Conservation (phyloP, 2,113 vertebrate species). For the Sialia sialis region DNA sequence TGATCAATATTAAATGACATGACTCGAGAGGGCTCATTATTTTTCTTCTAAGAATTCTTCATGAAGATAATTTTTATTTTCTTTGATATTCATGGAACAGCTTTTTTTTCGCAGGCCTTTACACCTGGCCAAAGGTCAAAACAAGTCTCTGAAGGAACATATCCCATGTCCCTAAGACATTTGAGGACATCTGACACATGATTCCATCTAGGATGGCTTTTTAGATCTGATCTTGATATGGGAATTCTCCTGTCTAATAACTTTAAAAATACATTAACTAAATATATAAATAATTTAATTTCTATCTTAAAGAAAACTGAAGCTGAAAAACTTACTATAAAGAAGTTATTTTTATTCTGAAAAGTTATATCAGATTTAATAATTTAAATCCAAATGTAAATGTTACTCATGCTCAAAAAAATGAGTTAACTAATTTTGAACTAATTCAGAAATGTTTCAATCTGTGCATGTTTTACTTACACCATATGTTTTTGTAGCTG, state of each 20-base stretch:
- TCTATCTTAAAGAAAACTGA: neutral
- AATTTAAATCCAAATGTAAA: constrained; percentile 28
- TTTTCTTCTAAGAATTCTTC: neutral
- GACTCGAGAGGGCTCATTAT: neutral
- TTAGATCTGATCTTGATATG: neutral
- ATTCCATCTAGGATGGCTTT: neutral
- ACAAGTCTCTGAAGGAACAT: neutral
- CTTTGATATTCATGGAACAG: neutral
- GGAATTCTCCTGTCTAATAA: neutral
- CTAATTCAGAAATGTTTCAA: constrained; percentile 38
- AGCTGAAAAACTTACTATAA: neutral
- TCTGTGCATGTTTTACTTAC: constrained; percentile 50
- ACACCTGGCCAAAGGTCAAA: neutral
- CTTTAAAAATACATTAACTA: neutral
- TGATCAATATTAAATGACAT: neutral
- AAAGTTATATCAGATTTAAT: neutral
- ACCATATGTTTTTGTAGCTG: constrained; percentile 10
- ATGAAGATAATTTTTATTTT: neutral
- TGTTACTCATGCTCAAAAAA: neutral
- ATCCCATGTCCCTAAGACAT: neutral
- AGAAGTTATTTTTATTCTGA: neutral
- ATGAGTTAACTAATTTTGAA: neutral
- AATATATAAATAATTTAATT: neutral
- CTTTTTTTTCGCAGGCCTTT: neutral
- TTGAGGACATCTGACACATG: neutral